These are phyloP conservation scores for Dichetophora obliterata DNA, from an alignment of 2,888 invertebrate species.

Conservation along the genomic window DNA sequence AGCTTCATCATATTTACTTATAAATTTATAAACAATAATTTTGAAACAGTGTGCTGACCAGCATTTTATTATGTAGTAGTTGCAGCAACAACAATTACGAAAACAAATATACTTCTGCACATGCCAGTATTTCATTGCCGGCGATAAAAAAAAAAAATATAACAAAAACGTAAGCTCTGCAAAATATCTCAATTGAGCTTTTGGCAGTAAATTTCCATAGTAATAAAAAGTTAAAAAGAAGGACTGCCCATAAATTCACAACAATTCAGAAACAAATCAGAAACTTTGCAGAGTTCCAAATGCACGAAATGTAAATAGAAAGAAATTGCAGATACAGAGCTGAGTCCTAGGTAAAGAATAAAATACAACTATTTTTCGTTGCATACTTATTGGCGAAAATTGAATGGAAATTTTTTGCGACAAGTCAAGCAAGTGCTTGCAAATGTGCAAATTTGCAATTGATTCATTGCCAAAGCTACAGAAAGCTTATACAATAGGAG, in stretches of 20 bases:
- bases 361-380: neutral
- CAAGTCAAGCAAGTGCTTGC: too few species aligned
- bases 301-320: neutral
- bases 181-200: slow-evolving; percentile 37
- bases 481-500: too few species aligned
- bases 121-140: neutral
- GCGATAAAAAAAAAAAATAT: neutral
- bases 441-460: too few species aligned
- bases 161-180: neutral
- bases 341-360: too few species aligned
- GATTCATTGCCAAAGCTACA: too few species aligned
- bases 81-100: neutral
- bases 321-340: too few species aligned
- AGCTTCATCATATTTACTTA: too few species aligned
- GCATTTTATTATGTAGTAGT: neutral
- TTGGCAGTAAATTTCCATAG: slow-evolving; percentile 38
- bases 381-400: neutral
- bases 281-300: slow-evolving; percentile 4
- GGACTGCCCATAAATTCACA: slow-evolving; percentile 30
- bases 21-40: too few species aligned
- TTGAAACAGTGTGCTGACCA: neutral
- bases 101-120: too few species aligned
- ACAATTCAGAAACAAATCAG: slow-evolving; percentile 5
- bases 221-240: slow-evolving; percentile 34
- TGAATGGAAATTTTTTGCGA: too few species aligned